Conservation (phyloP, 2,797 vertebrate genomes). For the Orientallactaga sibirica region DNA sequence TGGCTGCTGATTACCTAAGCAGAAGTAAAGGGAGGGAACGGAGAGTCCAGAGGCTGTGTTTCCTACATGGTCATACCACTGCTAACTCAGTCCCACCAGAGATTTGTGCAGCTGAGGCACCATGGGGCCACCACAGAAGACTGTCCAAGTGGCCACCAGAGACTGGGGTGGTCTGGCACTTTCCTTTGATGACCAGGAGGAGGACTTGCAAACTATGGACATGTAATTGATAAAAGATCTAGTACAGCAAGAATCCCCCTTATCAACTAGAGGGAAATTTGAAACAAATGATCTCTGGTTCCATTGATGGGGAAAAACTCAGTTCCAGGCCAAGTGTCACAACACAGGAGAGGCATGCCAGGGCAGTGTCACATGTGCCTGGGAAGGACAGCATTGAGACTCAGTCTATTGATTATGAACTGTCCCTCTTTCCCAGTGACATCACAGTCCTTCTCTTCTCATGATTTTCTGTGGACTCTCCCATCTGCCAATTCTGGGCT, state of each 20-base stretch:
- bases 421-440: background rate
- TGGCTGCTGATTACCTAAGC: background rate
- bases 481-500: background rate
- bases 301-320: background rate
- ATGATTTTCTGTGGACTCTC: background rate
- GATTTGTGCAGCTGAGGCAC: background rate
- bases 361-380: background rate
- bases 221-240: background rate
- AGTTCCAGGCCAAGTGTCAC: background rate
- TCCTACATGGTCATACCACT: background rate
- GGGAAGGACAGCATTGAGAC: background rate
- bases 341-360: background rate
- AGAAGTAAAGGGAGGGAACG: background rate
- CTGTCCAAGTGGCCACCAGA: accelerated
- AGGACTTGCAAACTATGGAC: background rate
- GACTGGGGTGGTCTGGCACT: background rate
- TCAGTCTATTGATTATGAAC: background rate
- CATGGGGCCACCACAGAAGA: background rate
- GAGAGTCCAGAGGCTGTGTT: background rate
- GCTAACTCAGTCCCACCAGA: background rate
- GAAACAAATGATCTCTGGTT: background rate
- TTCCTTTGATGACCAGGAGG: background rate
- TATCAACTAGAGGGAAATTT: background rate
- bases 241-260: background rate
- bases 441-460: background rate